A percentile compares a stretch with the other conserved stretches of the same genome.
These are phyloP conservation scores for Remorina albescens DNA, from an alignment of 2,797 vertebrate species.

Conservation along the genomic window DNA sequence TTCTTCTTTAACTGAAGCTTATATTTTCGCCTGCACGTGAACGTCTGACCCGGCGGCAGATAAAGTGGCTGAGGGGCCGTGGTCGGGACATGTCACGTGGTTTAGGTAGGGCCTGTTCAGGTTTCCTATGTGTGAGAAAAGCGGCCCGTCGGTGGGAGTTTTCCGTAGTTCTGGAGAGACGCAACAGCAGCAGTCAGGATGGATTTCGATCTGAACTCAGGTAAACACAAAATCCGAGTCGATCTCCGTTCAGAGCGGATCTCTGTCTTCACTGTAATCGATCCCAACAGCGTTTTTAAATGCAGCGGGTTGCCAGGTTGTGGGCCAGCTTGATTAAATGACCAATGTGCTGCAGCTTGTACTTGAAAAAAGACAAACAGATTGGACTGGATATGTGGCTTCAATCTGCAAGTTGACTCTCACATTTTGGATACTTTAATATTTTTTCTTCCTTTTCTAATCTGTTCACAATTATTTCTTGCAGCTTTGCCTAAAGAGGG, in stretches of 20 bases:
- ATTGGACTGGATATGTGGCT: background rate
- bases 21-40: slow-evolving; percentile 5
- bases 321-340: background rate
- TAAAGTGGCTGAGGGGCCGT: background rate
- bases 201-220: slow-evolving; percentile 45
- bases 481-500: slow-evolving; percentile 40
- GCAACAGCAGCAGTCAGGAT: background rate
- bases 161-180: background rate
- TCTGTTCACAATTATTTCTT: background rate
- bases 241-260: rapidly evolving
- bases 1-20: too few species aligned
- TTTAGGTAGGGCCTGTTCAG: slow-evolving; percentile 11
- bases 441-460: background rate
- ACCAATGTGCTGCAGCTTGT: background rate
- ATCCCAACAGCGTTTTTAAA: background rate
- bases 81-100: slow-evolving; percentile 4
- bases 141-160: background rate
- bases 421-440: background rate
- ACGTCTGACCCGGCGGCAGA: rapidly evolving
- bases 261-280: too few species aligned
- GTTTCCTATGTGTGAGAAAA: background rate
- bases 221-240: too few species aligned
- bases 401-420: background rate
- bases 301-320: background rate
- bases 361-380: too few species aligned